Conservation (phyloP, 2,113 vertebrate genomes). For the Ptychochromis oligacanthus region DNA sequence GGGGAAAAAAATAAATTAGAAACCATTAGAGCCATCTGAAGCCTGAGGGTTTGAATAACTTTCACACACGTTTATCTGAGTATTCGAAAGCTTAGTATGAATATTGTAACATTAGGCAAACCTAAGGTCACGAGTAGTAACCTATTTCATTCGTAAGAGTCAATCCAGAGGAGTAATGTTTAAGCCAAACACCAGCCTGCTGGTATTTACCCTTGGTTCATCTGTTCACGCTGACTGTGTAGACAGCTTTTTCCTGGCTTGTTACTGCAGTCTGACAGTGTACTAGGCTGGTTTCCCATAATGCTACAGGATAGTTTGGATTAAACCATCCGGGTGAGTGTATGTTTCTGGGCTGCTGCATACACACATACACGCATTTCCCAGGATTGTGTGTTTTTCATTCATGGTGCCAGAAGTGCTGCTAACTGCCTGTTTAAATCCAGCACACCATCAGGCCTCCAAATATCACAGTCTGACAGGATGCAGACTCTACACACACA, state of each 20-base stretch:
- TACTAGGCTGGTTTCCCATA: background rate
- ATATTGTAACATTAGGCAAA: background rate
- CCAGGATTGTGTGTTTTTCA: constrained; percentile 20
- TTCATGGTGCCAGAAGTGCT: constrained; percentile 16
- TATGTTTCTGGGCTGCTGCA: background rate
- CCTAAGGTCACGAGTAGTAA: background rate
- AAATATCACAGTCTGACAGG: constrained; percentile 27
- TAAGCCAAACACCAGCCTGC: background rate
- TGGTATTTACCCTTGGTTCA: background rate
- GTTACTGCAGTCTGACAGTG: background rate
- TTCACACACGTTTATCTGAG: background rate
- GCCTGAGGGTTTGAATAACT: background rate
- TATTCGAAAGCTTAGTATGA: background rate
- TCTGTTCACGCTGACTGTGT: background rate
- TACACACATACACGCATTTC: no score
- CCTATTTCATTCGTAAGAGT: background rate
- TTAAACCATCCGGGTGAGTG: background rate
- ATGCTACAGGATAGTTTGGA: background rate
- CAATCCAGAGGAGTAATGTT: background rate
- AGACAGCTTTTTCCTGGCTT: background rate
- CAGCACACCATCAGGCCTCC: no score
- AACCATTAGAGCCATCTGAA: background rate
- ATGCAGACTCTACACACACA: constrained; percentile 1
- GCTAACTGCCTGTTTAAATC: constrained; percentile 12
- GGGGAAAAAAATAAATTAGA: background rate